phyloP scores from a whole-genome alignment of 2,888 invertebrate genomes.

The Scaptomyza caliginosa region DNA sequence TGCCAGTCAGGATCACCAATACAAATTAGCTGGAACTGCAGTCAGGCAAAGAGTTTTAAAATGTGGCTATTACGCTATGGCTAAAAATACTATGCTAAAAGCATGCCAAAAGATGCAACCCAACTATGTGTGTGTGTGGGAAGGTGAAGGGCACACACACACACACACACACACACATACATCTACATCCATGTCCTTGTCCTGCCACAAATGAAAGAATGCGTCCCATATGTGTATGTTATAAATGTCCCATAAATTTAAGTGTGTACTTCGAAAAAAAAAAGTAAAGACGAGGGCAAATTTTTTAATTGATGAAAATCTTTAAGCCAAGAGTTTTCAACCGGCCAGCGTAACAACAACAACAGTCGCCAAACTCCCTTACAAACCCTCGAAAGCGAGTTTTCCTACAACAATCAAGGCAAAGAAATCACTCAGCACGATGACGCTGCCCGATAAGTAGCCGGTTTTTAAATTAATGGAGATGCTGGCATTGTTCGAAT shows the following conservation, averaged over 20 bases:
- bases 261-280: neutral
- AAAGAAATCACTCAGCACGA: slow-evolving; percentile 70
- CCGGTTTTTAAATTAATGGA: slow-evolving; percentile 73
- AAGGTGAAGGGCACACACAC: slow-evolving; percentile 60
- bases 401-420: slow-evolving; percentile 48
- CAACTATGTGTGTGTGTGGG: slow-evolving; percentile 33
- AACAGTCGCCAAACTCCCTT: too few relatives aligned
- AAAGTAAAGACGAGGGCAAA: slow-evolving; percentile 30
- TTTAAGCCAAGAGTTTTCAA: neutral
- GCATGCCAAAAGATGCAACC: slow-evolving; percentile 9
- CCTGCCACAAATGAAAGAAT: slow-evolving; percentile 36
- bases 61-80: slow-evolving; percentile 25
- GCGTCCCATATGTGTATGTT: slow-evolving; percentile 17
- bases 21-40: slow-evolving; percentile 33
- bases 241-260: slow-evolving; percentile 18
- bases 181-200: slow-evolving; percentile 50
- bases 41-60: slow-evolving; percentile 14
- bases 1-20: slow-evolving; percentile 18
- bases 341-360: too few relatives aligned
- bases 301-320: neutral
- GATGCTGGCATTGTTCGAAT: slow-evolving; percentile 50
- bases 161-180: slow-evolving; percentile 15
- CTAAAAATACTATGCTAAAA: slow-evolving; percentile 29
- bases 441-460: slow-evolving; percentile 68
- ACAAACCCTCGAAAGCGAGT: slow-evolving; percentile 1